Conservation (phyloP, 2,888 invertebrate species). For the Piscicola geometra region DNA sequence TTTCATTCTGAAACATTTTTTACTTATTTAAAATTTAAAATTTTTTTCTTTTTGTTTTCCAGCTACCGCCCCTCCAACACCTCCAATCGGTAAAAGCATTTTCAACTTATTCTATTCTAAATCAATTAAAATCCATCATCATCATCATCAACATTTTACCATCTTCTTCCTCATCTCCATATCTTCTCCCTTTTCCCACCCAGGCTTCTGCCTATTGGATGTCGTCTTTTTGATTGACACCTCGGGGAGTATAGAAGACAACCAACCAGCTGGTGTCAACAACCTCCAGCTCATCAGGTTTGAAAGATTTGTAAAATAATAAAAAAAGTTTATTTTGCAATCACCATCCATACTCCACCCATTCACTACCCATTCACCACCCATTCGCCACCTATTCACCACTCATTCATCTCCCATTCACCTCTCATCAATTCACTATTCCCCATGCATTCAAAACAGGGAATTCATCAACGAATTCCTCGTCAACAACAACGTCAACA, state of each 20-base stretch:
- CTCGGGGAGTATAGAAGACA: conserved; percentile 37
- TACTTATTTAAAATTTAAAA: too few species aligned
- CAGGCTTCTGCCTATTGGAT: conserved; percentile 37
- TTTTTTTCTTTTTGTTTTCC: neutral
- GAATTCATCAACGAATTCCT: conserved; percentile 17
- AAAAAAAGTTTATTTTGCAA: too few species aligned
- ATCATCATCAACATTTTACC: neutral
- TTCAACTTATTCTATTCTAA: too few species aligned
- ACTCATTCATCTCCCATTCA: too few species aligned
- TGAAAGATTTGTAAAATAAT: too few species aligned
- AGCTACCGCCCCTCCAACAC: conserved; percentile 13
- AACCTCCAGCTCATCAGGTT: conserved; percentile 33
- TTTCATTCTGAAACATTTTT: too few species aligned
- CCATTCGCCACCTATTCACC: too few species aligned
- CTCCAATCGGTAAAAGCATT: neutral
- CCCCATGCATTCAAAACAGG: too few species aligned
- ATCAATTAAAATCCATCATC: neutral
- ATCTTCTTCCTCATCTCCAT: neutral
- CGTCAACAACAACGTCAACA: neutral
- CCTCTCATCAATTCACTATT: too few species aligned
- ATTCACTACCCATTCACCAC: too few species aligned
- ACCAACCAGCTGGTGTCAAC: conserved; percentile 33
- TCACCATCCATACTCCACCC: too few species aligned
- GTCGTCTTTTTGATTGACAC: conserved; percentile 37
- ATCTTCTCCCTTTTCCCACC: neutral